A percentile compares a stretch with the other conserved stretches of the same genome.
These are phyloP conservation scores for Vulpes lagopus DNA, from an alignment of 2,113 vertebrate species.

Conservation along the genomic window DNA sequence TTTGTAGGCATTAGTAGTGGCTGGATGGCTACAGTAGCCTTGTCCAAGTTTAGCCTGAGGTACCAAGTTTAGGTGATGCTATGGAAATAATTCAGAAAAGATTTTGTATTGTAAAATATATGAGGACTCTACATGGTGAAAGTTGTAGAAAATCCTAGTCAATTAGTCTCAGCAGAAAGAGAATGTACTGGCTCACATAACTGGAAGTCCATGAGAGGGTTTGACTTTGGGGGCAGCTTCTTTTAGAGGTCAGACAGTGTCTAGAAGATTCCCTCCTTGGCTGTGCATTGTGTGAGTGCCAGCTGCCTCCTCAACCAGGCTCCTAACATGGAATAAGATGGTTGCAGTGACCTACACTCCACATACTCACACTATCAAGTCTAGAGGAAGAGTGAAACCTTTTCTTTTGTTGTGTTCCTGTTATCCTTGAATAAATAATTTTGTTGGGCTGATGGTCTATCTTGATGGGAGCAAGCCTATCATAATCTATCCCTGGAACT, in stretches of 20 bases:
- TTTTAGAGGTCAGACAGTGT: not conserved
- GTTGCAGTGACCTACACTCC: rapidly evolving
- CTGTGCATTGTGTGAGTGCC: not conserved
- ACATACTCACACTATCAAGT: not conserved
- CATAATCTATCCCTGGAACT: not conserved
- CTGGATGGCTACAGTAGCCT: not conserved
- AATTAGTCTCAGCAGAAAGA: not conserved
- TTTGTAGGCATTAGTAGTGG: not conserved
- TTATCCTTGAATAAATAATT: not conserved
- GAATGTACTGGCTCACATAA: not conserved
- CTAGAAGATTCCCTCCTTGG: not conserved
- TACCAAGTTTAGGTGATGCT: not conserved
- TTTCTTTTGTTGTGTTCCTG: not conserved
- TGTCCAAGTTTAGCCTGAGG: not conserved
- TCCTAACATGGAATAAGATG: not conserved
- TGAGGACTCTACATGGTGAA: not conserved
- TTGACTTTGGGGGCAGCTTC: not conserved
- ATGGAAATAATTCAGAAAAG: not conserved
- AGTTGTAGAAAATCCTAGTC: not conserved
- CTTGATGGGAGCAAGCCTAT: not conserved
- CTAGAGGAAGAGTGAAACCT: not conserved
- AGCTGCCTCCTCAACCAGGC: not conserved
- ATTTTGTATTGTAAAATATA: not conserved
- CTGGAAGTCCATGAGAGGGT: not conserved
- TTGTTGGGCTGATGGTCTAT: not conserved